Conservation (phyloP, 1,140 invertebrate genomes). For the Lordiphosa collinella region DNA sequence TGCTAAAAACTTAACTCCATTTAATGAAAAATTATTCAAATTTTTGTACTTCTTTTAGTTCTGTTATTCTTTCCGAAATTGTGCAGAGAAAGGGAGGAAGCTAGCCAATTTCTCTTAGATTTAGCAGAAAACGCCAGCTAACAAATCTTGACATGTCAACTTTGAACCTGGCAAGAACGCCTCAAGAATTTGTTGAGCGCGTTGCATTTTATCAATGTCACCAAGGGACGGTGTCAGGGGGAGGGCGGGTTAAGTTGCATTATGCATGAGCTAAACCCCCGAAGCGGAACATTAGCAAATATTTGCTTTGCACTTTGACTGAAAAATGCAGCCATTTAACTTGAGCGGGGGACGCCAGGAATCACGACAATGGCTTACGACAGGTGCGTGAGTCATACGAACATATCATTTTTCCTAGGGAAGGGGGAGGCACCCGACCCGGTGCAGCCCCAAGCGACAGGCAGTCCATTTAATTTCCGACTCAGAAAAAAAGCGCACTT, state of each 20-base stretch:
- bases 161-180: slow-evolving; percentile 16
- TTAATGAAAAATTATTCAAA: no score
- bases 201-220: slow-evolving; percentile 57
- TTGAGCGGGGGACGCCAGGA: slow-evolving; percentile 8
- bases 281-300: slow-evolving; percentile 51
- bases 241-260: slow-evolving; percentile 11
- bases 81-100: no score
- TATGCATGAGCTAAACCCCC: slow-evolving; percentile 19
- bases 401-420: slow-evolving; percentile 32
- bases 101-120: no score
- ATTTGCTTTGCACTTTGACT: slow-evolving; percentile 49
- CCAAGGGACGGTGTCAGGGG: neutral
- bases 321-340: slow-evolving; percentile 56
- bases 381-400: slow-evolving; percentile 49
- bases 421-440: neutral
- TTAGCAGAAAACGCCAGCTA: slow-evolving; percentile 1
- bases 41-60: no score
- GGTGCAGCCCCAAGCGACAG: slow-evolving; percentile 11
- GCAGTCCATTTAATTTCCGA: slow-evolving; percentile 43
- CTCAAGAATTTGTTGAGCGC: slow-evolving; percentile 56
- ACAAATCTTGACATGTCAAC: slow-evolving; percentile 38
- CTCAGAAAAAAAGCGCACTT: slow-evolving; percentile 1
- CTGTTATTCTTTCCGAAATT: no score
- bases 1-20: no score
- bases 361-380: slow-evolving; percentile 19